A percentile compares a stretch with the other conserved stretches of the same genome.
Conservation (phyloP, 2,113 vertebrate genomes). For the Pelecanus crispus region DNA sequence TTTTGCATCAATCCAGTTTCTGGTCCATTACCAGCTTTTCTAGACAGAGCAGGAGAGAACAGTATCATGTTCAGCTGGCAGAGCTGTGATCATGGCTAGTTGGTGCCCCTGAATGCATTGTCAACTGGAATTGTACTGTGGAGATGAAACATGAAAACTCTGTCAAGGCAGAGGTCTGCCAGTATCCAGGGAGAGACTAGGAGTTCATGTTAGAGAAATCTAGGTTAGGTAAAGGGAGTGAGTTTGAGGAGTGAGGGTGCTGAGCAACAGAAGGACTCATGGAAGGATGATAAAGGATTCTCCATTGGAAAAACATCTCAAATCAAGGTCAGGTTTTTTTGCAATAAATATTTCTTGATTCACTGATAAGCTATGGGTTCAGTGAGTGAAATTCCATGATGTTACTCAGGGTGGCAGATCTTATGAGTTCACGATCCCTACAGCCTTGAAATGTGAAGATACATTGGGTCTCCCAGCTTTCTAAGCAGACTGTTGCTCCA, state of each 20-base stretch:
- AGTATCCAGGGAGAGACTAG: no score
- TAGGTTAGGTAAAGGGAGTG: rapidly evolving
- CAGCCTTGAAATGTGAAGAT: background rate
- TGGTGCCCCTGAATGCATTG: background rate
- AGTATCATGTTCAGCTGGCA: background rate
- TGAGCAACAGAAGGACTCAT: background rate
- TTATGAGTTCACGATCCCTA: background rate
- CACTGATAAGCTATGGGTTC: background rate
- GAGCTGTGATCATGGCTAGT: background rate
- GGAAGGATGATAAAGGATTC: background rate
- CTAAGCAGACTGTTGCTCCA: background rate
- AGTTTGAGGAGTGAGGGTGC: background rate
- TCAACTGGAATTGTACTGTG: background rate
- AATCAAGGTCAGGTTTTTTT: background rate
- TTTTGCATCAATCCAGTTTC: background rate
- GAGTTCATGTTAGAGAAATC: background rate
- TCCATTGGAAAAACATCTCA: background rate
- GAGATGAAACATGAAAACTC: background rate
- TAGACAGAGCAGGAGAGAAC: background rate
- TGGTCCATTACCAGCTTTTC: background rate
- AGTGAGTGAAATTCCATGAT: background rate
- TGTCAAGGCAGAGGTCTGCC: background rate
- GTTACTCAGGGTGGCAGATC: background rate
- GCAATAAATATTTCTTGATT: background rate
- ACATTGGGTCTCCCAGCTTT: background rate